A percentile compares a stretch with the other conserved stretches of the same genome.
phyloP scores from a whole-genome alignment of 1,140 invertebrate species.

The Aphis craccivora region DNA sequence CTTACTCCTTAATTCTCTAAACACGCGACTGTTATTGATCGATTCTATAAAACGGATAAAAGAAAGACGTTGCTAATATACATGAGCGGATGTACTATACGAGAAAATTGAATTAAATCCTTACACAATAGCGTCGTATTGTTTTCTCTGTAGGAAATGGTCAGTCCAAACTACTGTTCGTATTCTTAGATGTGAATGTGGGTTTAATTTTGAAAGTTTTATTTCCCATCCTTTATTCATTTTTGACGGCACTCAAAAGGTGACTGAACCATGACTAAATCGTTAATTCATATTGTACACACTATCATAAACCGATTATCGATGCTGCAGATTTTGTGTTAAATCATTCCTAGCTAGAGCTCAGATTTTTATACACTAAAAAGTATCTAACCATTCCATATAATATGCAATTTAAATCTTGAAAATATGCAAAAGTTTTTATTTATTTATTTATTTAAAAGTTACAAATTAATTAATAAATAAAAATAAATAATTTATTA shows the following conservation, averaged over 20 bases:
- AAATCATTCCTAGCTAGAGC: not conserved
- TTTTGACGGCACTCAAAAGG: not conserved
- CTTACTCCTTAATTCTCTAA: not conserved
- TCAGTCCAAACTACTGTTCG: not conserved
- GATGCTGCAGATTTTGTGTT: not conserved
- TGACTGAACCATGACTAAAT: not conserved
- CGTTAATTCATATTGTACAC: not conserved
- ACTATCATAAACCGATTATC: constrained; percentile 19
- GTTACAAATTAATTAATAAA: too few species aligned
- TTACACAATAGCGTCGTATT: not conserved
- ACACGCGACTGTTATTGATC: constrained; percentile 23
- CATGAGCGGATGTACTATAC: not conserved
- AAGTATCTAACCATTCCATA: too few species aligned
- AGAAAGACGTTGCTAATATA: constrained; percentile 13
- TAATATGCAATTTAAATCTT: too few species aligned
- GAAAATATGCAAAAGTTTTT: too few species aligned
- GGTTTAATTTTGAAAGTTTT: constrained; percentile 29
- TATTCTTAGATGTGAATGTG: not conserved
- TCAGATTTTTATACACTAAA: too few species aligned
- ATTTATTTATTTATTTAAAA: too few species aligned
- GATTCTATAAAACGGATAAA: constrained; percentile 21
- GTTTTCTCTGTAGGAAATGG: constrained; percentile 26
- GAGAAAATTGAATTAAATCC: constrained; percentile 41
- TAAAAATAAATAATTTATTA: too few species aligned
- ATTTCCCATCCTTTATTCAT: not conserved